These are phyloP conservation scores for Branchinecta lynchi DNA, from an alignment of 1,140 invertebrate species.

Conservation along the genomic window DNA sequence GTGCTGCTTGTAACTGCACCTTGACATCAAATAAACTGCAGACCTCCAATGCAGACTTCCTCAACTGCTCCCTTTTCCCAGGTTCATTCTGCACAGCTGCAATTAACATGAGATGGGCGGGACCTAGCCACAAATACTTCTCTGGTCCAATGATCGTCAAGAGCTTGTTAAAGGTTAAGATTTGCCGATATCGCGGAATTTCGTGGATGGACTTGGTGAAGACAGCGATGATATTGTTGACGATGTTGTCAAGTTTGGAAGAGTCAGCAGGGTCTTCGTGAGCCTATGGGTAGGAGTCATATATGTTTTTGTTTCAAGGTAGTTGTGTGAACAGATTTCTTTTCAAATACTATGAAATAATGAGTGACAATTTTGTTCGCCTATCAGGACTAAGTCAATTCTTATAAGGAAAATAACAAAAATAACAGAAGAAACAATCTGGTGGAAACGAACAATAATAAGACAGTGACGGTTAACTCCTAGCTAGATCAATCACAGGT, in stretches of 20 bases:
- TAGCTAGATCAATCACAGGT: no score
- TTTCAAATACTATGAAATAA: no score
- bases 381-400: no score
- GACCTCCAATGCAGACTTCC: neutral
- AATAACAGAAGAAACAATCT: no score
- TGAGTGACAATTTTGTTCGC: no score
- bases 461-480: no score
- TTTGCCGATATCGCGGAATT: conserved; percentile 69
- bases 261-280: neutral
- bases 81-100: conserved; percentile 16
- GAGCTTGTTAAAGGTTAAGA: conserved; percentile 61
- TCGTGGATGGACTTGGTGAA: conserved; percentile 76
- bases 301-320: no score
- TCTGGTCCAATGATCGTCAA: conserved; percentile 50
- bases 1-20: neutral
- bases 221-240: conserved; percentile 51
- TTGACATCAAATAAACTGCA: neutral
- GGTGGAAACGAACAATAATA: no score
- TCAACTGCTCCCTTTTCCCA: neutral
- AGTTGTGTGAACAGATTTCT: no score
- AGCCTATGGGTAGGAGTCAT: neutral
- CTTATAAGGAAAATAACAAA: no score
- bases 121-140: conserved; percentile 49
- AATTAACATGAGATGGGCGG: conserved; percentile 28
- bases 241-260: neutral